Evolutionary conservation across 1,140 invertebrate species (phyloP).

Genomic region (Macrobrachium nipponense): DNA sequence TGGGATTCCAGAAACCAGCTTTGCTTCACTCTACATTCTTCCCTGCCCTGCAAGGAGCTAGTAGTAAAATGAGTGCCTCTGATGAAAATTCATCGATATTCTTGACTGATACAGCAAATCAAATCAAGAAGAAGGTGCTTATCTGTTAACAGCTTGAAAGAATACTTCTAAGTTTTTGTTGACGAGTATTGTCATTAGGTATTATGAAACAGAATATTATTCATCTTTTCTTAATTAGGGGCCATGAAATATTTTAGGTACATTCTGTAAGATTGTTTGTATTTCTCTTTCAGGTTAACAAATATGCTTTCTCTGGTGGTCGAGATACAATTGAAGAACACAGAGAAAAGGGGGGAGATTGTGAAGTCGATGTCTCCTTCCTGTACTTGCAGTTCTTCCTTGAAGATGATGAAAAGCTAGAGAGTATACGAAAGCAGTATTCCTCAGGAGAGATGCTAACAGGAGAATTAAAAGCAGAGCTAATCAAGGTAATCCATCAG

Average conservation of each 20-base stretch:
- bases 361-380: conserved; percentile 94
- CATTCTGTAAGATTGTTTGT: neutral
- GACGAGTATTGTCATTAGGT: too few relatives aligned
- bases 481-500: conserved; percentile 75
- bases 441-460: conserved; percentile 90
- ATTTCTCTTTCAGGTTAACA: conserved; percentile 77
- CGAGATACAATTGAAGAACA: conserved; percentile 94
- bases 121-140: conserved; percentile 91
- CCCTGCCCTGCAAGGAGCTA: conserved; percentile 94
- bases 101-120: conserved; percentile 93
- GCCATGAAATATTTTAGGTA: too few relatives aligned
- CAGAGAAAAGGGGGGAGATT: conserved; percentile 89
- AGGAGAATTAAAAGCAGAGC: conserved; percentile 92
- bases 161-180: conserved; percentile 13
- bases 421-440: conserved; percentile 87
- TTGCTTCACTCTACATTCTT: conserved; percentile 95
- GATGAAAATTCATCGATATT: conserved; percentile 95
- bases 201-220: neutral
- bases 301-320: conserved; percentile 98
- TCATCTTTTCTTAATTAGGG: too few relatives aligned
- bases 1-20: conserved; percentile 92
- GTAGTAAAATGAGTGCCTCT: conserved; percentile 98
- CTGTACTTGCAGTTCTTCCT: conserved; percentile 97
- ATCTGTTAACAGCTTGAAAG: conserved; percentile 11
- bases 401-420: conserved; percentile 91